A percentile compares a stretch with the other conserved stretches of the same genome.
phyloP scores from a whole-genome alignment of 2,888 invertebrate species.

The Andricus curvator region DNA sequence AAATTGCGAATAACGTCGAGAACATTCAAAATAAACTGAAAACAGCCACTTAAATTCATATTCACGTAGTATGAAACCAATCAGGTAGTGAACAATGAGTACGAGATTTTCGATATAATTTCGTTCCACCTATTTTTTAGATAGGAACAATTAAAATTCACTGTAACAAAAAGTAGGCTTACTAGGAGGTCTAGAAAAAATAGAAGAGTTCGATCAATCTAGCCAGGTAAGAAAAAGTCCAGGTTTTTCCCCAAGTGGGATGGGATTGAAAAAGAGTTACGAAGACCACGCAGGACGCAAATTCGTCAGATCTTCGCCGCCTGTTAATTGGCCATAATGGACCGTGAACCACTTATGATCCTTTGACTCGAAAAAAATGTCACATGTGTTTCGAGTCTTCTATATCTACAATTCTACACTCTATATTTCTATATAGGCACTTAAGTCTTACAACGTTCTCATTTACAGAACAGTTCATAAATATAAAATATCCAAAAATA shows the following conservation, averaged over 20 bases:
- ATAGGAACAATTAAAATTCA: not conserved
- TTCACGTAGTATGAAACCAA: too few species aligned
- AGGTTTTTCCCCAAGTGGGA: conserved; percentile 12
- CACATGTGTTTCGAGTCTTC: conserved; percentile 50
- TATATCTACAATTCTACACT: not conserved
- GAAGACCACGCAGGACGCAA: conserved; percentile 35
- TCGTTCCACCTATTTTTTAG: not conserved
- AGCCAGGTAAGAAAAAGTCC: conserved; percentile 4
- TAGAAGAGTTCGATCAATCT: not conserved
- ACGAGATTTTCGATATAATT: too few species aligned
- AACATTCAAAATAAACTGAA: too few species aligned
- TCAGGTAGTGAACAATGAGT: too few species aligned
- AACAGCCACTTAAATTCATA: too few species aligned
- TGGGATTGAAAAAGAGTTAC: conserved; percentile 5
- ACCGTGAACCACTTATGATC: conserved; percentile 67
- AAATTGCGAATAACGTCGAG: too few species aligned
- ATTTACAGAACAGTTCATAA: not conserved
- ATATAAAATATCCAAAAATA: conserved; percentile 21
- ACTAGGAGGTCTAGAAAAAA: not conserved
- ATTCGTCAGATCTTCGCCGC: conserved; percentile 65
- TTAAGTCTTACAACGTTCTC: not conserved
- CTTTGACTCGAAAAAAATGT: conserved; percentile 61
- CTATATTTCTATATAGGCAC: too few species aligned
- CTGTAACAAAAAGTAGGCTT: not conserved
- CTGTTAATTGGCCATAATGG: conserved; percentile 71